These are phyloP conservation scores for Tillus elongatus DNA, from an alignment of 2,888 invertebrate species.

Conservation along the genomic window DNA sequence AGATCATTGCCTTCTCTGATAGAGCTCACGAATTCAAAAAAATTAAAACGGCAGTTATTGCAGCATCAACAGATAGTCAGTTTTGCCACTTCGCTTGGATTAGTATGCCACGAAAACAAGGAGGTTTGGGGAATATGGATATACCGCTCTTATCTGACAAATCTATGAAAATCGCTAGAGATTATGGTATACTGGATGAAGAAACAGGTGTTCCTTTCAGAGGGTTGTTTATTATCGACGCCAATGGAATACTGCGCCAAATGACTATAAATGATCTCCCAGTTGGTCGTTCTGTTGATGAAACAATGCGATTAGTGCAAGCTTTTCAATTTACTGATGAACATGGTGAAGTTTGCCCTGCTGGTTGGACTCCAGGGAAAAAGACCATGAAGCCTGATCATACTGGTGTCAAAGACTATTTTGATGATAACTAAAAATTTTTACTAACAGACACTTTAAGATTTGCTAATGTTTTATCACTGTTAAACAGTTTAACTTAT, in stretches of 20 bases:
- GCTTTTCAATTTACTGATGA: conserved; percentile 91
- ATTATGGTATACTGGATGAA: conserved; percentile 83
- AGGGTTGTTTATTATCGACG: conserved; percentile 89
- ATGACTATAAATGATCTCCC: conserved; percentile 92
- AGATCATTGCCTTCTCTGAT: conserved; percentile 93
- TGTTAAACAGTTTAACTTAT: too few relatives aligned
- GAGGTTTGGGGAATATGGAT: conserved; percentile 83
- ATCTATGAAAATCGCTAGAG: conserved; percentile 68
- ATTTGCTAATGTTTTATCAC: too few relatives aligned
- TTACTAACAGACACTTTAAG: too few relatives aligned
- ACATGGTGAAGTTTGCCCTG: conserved; percentile 85
- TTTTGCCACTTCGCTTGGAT: conserved; percentile 94
- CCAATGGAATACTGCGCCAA: conserved; percentile 74
- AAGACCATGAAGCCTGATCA: conserved; percentile 85
- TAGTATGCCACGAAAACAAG: conserved; percentile 84
- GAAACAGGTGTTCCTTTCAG: conserved; percentile 85
- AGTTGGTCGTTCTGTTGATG: conserved; percentile 85
- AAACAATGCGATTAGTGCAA: conserved; percentile 82
- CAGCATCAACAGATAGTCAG: conserved; percentile 88
- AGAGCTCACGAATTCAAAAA: conserved; percentile 67
- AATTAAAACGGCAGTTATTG: conserved; percentile 76
- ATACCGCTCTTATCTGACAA: conserved; percentile 91
- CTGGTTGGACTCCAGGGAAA: conserved; percentile 81
- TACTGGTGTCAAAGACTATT: conserved; percentile 56
- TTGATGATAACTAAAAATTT: too few relatives aligned